Conservation (phyloP, 2,113 vertebrate species). For the Corvus hawaiiensis region DNA sequence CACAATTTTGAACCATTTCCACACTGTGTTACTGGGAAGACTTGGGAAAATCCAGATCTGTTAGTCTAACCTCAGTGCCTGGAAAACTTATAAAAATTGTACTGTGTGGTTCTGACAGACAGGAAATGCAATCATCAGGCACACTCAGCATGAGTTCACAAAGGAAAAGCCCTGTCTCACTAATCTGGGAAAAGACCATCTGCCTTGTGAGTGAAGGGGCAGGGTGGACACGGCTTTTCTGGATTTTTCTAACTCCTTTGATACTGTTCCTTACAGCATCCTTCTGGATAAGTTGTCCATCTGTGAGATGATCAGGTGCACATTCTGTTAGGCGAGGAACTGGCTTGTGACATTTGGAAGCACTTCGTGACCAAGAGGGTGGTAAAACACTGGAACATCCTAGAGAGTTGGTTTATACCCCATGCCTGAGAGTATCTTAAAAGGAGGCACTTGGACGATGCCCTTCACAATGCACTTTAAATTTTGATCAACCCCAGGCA, state of each 20-base stretch:
- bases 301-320: background rate
- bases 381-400: background rate
- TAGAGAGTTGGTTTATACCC: background rate
- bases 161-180: background rate
- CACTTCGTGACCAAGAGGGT: background rate
- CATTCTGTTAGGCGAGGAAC: background rate
- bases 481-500: background rate
- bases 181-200: background rate
- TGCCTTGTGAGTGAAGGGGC: background rate
- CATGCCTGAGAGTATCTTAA: background rate
- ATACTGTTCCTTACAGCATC: background rate
- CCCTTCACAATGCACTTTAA: background rate
- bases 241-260: background rate
- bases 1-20: background rate
- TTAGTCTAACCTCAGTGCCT: background rate
- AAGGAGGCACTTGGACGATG: background rate
- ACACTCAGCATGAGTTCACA: background rate
- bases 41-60: background rate
- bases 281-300: background rate
- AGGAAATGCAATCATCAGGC: background rate
- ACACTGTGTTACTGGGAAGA: background rate
- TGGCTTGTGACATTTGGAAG: background rate
- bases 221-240: background rate
- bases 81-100: background rate
- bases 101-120: background rate